Conservation (phyloP, 2,797 vertebrate genomes). For the Syngnathus rostellatus region DNA sequence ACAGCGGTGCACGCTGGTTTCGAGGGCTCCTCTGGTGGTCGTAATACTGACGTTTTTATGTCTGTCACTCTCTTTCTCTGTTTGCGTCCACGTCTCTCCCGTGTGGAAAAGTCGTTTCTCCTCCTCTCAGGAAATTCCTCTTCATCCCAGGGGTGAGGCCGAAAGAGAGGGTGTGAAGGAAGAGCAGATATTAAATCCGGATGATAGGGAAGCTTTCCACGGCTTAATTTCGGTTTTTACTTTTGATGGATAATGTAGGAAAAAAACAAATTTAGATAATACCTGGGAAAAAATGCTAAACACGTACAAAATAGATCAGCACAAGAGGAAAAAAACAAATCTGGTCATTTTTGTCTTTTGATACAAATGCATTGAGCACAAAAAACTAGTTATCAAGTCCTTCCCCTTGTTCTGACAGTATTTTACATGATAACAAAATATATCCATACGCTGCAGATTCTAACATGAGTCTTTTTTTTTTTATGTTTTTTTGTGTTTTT, state of each 20-base stretch:
- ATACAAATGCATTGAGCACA: too few relatives aligned
- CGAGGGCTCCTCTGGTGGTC: constrained; percentile 24
- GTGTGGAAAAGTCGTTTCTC: constrained; percentile 46
- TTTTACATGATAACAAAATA: too few relatives aligned
- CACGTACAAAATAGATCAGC: too few relatives aligned
- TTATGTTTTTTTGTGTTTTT: background rate
- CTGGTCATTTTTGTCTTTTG: too few relatives aligned
- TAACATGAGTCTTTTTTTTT: background rate
- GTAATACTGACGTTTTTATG: constrained; percentile 23
- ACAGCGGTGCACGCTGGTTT: background rate
- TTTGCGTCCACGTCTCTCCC: constrained; percentile 9
- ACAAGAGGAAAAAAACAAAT: too few relatives aligned
- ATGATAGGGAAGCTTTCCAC: background rate
- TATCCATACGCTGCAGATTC: too few relatives aligned
- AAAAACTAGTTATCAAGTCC: too few relatives aligned
- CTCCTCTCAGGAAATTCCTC: constrained; percentile 56
- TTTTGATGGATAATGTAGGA: background rate
- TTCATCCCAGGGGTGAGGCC: constrained; percentile 30
- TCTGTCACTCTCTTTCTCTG: constrained; percentile 1
- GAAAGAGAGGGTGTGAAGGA: constrained; percentile 21
- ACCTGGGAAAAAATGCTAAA: background rate
- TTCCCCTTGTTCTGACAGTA: too few relatives aligned
- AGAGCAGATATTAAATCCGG: background rate
- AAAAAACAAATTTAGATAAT: background rate
- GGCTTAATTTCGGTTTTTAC: constrained; percentile 6